Evolutionary conservation across 2,113 vertebrate genomes (phyloP).

Genomic region (Coturnix japonica): DNA sequence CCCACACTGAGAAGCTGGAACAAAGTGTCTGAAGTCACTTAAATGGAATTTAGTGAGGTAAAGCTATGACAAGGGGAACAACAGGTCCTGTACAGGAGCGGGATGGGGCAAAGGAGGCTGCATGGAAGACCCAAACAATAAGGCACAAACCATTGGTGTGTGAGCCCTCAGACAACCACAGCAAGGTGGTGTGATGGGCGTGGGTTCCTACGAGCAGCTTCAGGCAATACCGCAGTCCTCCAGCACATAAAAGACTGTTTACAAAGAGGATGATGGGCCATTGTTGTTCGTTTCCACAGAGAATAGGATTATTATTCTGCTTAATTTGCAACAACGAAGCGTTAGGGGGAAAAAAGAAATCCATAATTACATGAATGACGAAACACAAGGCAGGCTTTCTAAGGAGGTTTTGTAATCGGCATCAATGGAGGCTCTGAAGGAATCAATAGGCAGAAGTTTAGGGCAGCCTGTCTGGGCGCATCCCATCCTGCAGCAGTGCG

Average conservation of each 20-base stretch:
- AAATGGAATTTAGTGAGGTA: not conserved
- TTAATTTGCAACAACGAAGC: conserved; percentile 39
- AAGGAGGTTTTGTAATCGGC: conserved; percentile 40
- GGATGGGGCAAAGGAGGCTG: not conserved
- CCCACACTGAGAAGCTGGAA: not conserved
- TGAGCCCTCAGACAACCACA: not conserved
- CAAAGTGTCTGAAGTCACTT: not conserved
- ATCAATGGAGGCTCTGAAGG: conserved; percentile 19
- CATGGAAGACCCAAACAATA: not conserved
- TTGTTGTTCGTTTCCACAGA: conserved; percentile 6
- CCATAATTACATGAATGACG: conserved; percentile 4
- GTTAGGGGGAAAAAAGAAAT: not conserved
- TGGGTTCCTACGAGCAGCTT: not conserved
- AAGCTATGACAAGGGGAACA: not conserved
- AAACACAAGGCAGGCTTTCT: conserved; percentile 31
- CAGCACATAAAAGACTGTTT: not conserved
- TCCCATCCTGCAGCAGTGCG: not conserved
- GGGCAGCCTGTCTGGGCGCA: not conserved
- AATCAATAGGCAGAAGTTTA: not conserved
- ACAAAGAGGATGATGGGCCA: not conserved
- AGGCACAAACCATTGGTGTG: not conserved
- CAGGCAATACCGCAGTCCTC: not conserved
- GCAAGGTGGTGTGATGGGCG: not conserved
- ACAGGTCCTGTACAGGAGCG: not conserved
- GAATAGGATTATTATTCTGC: conserved; percentile 2